These are phyloP conservation scores for Cephalopterus ornatus DNA, from an alignment of 2,113 vertebrate species.

Conservation along the genomic window DNA sequence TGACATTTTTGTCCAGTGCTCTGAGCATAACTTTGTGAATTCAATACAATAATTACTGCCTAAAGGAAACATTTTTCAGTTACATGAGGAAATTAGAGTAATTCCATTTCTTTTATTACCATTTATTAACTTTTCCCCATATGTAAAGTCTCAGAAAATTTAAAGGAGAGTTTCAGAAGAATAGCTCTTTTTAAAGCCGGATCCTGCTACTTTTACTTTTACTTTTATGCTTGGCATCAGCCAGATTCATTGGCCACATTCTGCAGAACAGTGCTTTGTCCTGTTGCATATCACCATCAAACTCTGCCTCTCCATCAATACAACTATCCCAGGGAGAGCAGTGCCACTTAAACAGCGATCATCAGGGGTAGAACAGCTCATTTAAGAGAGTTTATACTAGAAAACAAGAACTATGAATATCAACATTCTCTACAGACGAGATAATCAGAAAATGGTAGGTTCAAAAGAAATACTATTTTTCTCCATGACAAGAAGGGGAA, in stretches of 20 bases:
- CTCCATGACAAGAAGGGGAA: background rate
- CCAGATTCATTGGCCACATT: background rate
- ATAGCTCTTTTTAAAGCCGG: background rate
- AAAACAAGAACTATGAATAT: background rate
- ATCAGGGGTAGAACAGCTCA: background rate
- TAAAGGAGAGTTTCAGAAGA: background rate
- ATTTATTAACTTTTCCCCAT: slow-evolving; percentile 43
- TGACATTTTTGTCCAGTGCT: slow-evolving; percentile 19
- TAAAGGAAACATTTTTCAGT: slow-evolving; percentile 43
- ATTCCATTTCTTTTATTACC: slow-evolving; percentile 43
- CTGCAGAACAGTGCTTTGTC: background rate
- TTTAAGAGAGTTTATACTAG: background rate
- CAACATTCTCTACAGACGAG: background rate
- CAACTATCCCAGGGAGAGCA: background rate
- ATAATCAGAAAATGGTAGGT: slow-evolving; percentile 9
- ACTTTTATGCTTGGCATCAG: background rate
- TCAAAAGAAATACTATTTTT: slow-evolving; percentile 15
- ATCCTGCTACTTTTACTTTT: background rate
- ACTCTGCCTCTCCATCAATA: background rate
- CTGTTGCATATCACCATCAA: background rate
- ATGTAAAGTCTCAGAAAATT: slow-evolving; percentile 6
- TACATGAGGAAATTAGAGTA: slow-evolving; percentile 19
- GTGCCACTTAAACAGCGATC: background rate
- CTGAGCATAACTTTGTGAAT: slow-evolving; percentile 50
- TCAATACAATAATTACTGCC: slow-evolving; percentile 21